Conservation (phyloP, 2,888 invertebrate genomes). For the Leistus spinibarbis region DNA sequence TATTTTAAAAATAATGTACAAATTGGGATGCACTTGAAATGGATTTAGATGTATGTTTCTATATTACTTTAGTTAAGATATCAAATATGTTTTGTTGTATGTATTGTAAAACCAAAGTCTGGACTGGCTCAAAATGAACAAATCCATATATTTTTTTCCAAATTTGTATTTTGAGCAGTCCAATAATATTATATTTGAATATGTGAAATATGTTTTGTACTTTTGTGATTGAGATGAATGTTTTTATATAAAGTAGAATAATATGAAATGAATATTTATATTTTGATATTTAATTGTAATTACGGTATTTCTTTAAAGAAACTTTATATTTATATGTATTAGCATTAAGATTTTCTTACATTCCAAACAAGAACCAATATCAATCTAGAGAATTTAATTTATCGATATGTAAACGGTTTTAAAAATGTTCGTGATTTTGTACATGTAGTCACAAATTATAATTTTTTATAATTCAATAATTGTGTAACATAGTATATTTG, state of each 20-base stretch:
- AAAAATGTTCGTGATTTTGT: neutral
- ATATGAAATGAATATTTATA: neutral
- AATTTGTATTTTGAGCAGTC: neutral
- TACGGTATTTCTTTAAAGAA: neutral
- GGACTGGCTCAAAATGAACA: neutral
- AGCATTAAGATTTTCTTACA: neutral
- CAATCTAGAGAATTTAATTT: neutral
- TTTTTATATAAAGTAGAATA: neutral
- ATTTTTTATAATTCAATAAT: neutral
- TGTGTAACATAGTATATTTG: neutral
- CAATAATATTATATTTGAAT: neutral
- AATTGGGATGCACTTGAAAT: neutral
- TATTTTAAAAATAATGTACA: too few species aligned
- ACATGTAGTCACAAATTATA: neutral
- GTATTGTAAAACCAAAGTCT: neutral
- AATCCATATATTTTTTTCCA: neutral
- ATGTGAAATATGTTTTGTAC: neutral
- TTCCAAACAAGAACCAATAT: neutral
- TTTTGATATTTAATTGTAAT: neutral
- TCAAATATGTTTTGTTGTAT: neutral
- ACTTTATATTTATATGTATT: neutral
- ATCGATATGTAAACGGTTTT: neutral
- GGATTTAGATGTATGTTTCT: neutral
- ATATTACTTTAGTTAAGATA: neutral
- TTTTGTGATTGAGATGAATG: neutral